These are phyloP conservation scores for Synanthedon formicaeformis DNA, from an alignment of 2,888 invertebrate species.

Conservation along the genomic window DNA sequence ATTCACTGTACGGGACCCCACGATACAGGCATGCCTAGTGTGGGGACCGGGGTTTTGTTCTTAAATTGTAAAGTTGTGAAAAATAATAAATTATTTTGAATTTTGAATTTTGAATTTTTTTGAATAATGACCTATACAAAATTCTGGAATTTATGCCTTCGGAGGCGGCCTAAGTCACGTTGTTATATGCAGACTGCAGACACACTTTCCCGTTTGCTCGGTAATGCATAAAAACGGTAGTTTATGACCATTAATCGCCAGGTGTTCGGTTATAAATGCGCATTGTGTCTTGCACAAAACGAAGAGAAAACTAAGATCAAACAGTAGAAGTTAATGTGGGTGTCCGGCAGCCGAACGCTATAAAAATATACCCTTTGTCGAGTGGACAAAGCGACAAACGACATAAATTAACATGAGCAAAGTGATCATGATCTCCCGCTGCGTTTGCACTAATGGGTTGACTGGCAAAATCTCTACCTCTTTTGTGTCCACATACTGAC, in stretches of 20 bases:
- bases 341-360: constrained; percentile 62
- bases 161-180: too few species aligned
- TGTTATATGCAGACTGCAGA: background rate
- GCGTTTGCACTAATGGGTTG: constrained; percentile 61
- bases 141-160: too few species aligned
- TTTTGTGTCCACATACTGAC: constrained; percentile 10
- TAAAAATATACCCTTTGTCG: constrained; percentile 54
- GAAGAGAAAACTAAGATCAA: constrained; percentile 59
- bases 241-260: constrained; percentile 45
- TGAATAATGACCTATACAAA: too few species aligned
- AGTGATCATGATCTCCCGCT: constrained; percentile 65
- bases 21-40: too few species aligned
- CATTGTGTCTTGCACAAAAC: constrained; percentile 64
- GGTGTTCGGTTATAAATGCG: constrained; percentile 45
- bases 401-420: constrained; percentile 68
- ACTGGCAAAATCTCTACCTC: constrained; percentile 24
- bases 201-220: background rate
- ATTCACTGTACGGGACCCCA: too few species aligned
- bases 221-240: constrained; percentile 7
- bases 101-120: too few species aligned
- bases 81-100: too few species aligned
- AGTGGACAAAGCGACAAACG: constrained; percentile 59
- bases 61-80: too few species aligned
- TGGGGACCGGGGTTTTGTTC: too few species aligned
- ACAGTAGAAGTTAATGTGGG: constrained; percentile 65